A percentile compares a stretch with the other conserved stretches of the same genome.
phyloP scores from a whole-genome alignment of 2,113 vertebrate genomes.

The Plotosus lineatus region DNA sequence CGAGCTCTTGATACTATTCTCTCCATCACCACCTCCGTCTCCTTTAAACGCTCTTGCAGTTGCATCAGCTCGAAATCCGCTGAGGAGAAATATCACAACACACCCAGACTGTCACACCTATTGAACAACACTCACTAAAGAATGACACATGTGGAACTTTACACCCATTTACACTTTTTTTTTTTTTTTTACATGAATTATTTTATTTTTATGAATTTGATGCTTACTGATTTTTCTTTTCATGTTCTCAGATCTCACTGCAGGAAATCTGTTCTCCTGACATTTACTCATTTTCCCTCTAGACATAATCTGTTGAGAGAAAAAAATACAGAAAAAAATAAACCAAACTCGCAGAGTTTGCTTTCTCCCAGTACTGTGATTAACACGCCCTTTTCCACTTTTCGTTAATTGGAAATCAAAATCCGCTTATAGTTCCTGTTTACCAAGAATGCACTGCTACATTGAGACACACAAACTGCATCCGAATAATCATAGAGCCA shows the following conservation, averaged over 20 bases:
- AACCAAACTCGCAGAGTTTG: neutral
- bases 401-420: neutral
- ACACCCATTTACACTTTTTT: neutral
- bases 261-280: conserved; percentile 65
- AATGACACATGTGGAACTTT: too few relatives aligned
- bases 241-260: conserved; percentile 74
- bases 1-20: conserved; percentile 82
- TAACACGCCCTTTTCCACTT: neutral
- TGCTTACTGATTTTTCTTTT: conserved; percentile 93
- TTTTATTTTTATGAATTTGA: neutral
- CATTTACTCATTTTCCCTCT: conserved; percentile 76
- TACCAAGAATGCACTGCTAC: neutral
- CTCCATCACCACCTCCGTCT: conserved; percentile 94
- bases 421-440: neutral
- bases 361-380: neutral
- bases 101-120: neutral
- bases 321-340: neutral
- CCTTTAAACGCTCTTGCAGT: conserved; percentile 90
- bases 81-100: conserved; percentile 57
- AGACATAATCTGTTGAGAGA: conserved; percentile 80
- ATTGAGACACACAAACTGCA: neutral
- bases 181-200: neutral
- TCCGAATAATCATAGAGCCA: too few relatives aligned
- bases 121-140: neutral
- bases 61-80: conserved; percentile 90